phyloP scores from a whole-genome alignment of 2,888 invertebrate genomes.

The Drosophila ezoana region DNA sequence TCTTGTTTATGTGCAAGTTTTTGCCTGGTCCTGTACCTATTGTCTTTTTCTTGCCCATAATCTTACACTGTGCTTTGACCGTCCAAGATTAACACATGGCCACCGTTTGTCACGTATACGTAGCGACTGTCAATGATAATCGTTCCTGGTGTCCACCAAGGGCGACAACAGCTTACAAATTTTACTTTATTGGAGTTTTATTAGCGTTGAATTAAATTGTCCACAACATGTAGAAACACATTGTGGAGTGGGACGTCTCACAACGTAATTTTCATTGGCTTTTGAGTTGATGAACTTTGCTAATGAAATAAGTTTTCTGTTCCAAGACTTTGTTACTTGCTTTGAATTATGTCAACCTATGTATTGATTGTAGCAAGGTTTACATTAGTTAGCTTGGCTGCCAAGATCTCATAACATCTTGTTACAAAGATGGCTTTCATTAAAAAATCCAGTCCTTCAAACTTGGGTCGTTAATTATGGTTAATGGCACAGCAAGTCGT shows the following conservation, averaged over 20 bases:
- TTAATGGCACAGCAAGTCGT: not conserved
- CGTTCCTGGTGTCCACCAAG: conserved; percentile 41
- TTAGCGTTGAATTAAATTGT: conserved; percentile 80
- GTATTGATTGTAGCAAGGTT: not conserved
- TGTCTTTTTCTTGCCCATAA: conserved; percentile 31
- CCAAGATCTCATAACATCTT: conserved; percentile 13
- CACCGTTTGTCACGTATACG: conserved; percentile 63
- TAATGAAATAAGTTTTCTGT: conserved; percentile 80
- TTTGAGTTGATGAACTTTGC: conserved; percentile 71
- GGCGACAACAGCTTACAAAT: conserved; percentile 53
- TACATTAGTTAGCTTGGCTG: conserved; percentile 37
- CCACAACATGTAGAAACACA: conserved; percentile 50
- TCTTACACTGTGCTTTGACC: conserved; percentile 28
- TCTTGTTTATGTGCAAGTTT: conserved; percentile 68
- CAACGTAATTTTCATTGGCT: conserved; percentile 33
- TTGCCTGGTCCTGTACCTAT: conserved; percentile 24
- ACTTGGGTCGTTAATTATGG: conserved; percentile 64
- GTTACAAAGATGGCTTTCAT: not conserved
- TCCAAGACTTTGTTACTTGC: conserved; percentile 45
- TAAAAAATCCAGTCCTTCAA: conserved; percentile 6
- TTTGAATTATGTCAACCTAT: conserved; percentile 18
- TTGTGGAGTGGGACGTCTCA: conserved; percentile 6
- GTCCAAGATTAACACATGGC: conserved; percentile 68
- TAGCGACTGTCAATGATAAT: conserved; percentile 61
- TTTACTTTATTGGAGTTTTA: conserved; percentile 71